Evolutionary conservation across 2,797 vertebrate species (phyloP).

Genomic region (Bovichtus diacanthus): DNA sequence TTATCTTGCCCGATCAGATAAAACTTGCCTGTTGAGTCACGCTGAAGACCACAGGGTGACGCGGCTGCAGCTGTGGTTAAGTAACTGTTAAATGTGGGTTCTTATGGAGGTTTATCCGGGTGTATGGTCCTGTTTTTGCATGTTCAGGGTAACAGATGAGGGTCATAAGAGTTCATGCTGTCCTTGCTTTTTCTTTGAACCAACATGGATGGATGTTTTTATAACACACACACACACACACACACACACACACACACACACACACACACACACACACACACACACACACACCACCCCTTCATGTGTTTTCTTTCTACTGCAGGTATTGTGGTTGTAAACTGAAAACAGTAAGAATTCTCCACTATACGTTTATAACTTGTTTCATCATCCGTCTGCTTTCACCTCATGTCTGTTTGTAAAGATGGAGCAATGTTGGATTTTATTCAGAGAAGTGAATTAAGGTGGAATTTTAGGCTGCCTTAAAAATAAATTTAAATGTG

Average conservation of each 20-base stretch:
- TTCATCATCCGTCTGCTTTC: neutral
- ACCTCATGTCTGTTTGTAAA: neutral
- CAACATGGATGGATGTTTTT: slow-evolving; percentile 4
- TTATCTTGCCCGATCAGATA: slow-evolving; percentile 28
- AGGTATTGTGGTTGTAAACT: neutral
- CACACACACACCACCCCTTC: neutral
- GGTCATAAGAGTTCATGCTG: neutral
- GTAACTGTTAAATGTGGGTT: neutral
- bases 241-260: neutral
- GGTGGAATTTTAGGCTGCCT: neutral
- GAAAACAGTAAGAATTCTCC: neutral
- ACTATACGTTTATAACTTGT: neutral
- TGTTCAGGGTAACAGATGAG: neutral
- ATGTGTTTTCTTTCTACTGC: neutral
- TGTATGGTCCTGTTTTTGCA: slow-evolving; percentile 13
- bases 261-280: neutral
- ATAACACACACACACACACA: neutral
- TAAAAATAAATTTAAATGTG: neutral
- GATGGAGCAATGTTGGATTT: neutral
- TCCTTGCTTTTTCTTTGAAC: neutral
- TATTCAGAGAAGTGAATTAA: neutral
- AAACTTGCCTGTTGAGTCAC: slow-evolving; percentile 12
- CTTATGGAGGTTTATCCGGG: neutral
- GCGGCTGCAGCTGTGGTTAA: neutral
- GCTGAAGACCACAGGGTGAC: slow-evolving; percentile 3